Conservation (phyloP, 2,113 vertebrate genomes). For the Oncorhynchus keta region DNA sequence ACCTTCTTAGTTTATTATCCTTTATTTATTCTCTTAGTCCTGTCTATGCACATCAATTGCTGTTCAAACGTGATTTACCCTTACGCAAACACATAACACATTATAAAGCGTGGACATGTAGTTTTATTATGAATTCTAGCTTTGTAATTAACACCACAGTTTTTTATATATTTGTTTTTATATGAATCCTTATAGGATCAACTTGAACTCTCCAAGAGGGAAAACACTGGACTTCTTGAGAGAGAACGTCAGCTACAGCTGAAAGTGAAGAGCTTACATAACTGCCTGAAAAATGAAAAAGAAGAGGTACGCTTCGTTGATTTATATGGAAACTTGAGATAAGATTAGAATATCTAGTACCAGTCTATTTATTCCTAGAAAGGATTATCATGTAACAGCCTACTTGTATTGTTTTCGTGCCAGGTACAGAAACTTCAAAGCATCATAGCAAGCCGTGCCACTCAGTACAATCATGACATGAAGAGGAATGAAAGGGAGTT, state of each 20-base stretch:
- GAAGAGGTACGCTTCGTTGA: slow-evolving; percentile 82
- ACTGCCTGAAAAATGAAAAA: slow-evolving; percentile 91
- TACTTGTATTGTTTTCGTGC: slow-evolving; percentile 13
- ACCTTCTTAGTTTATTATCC: background rate
- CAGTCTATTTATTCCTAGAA: background rate
- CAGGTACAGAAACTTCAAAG: slow-evolving; percentile 94
- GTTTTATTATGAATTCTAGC: background rate
- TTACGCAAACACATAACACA: background rate
- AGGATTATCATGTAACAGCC: background rate
- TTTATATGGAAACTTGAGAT: background rate
- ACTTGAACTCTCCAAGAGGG: slow-evolving; percentile 85
- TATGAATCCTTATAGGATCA: slow-evolving; percentile 79
- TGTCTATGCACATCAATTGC: background rate
- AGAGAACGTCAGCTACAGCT: slow-evolving; percentile 88
- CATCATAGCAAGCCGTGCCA: slow-evolving; percentile 90
- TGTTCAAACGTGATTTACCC: background rate
- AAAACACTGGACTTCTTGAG: slow-evolving; percentile 87
- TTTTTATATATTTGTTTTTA: slow-evolving; percentile 19
- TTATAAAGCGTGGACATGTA: background rate
- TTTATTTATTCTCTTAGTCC: background rate
- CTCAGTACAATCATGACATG: slow-evolving; percentile 95
- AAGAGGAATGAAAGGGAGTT: slow-evolving; percentile 96
- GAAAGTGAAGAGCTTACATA: slow-evolving; percentile 88
- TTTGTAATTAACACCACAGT: background rate
- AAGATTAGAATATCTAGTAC: background rate